Evolutionary conservation across 2,797 vertebrate genomes (phyloP).

Genomic region (Anguilla anguilla): DNA sequence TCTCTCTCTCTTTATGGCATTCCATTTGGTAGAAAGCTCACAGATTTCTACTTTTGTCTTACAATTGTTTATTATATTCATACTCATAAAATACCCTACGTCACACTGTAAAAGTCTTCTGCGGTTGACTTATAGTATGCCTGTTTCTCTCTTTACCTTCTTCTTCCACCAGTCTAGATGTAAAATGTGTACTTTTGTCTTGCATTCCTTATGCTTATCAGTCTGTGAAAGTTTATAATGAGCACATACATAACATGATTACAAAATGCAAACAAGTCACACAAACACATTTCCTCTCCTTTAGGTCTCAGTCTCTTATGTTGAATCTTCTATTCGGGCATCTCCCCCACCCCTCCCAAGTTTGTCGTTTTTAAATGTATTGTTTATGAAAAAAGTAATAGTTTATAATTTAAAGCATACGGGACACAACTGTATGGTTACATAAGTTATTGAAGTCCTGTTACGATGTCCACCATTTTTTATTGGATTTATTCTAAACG

Average conservation of each 20-base stretch:
- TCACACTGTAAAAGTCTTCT: constrained; percentile 53
- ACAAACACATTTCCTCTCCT: not conserved
- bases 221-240: not conserved
- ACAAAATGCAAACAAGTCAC: not conserved
- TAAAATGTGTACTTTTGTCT: not conserved
- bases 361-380: not conserved
- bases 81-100: constrained; percentile 67
- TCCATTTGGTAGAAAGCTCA: constrained; percentile 95
- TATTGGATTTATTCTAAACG: not conserved
- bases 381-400: not conserved
- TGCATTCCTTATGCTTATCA: not conserved
- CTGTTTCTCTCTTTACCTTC: not conserved
- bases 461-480: not conserved
- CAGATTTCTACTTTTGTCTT: constrained; percentile 90
- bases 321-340: not conserved
- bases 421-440: not conserved
- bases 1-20: constrained; percentile 71
- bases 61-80: constrained; percentile 88
- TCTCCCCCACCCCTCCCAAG: too few relatives aligned
- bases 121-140: not conserved
- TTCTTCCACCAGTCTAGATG: not conserved
- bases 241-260: not conserved
- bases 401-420: not conserved
- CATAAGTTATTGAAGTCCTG: not conserved
- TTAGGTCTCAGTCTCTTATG: not conserved